A percentile compares a stretch with the other conserved stretches of the same genome.
Conservation (phyloP, 2,888 invertebrate genomes). For the Globia sparganii region DNA sequence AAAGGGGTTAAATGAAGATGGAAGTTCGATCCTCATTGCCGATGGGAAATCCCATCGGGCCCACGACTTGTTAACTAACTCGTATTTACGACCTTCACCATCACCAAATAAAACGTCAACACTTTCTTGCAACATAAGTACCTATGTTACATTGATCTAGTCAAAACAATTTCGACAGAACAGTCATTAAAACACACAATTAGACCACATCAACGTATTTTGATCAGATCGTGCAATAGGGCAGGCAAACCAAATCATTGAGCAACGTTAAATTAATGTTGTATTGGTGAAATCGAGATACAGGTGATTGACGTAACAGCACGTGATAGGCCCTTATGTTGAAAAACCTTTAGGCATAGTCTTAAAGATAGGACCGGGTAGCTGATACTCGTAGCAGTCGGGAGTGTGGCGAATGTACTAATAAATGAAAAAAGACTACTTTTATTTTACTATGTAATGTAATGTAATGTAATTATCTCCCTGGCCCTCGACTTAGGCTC, state of each 20-base stretch:
- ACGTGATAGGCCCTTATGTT: slow-evolving; percentile 10
- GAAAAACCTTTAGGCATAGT: not conserved
- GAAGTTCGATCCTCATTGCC: not conserved
- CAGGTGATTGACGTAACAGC: slow-evolving; percentile 14
- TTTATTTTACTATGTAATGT: too few relatives aligned
- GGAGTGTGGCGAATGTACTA: not conserved
- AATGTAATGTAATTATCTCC: too few relatives aligned
- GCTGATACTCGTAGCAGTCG: not conserved
- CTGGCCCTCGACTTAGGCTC: too few relatives aligned
- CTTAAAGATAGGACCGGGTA: not conserved
- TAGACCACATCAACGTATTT: slow-evolving; percentile 20
- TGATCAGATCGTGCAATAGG: slow-evolving; percentile 26
- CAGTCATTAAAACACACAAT: slow-evolving; percentile 40
- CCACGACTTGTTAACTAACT: not conserved
- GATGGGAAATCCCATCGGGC: not conserved
- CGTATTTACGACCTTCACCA: slow-evolving; percentile 22
- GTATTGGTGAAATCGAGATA: slow-evolving; percentile 31
- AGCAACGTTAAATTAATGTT: slow-evolving; percentile 28
- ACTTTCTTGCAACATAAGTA: slow-evolving; percentile 14
- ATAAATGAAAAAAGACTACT: too few relatives aligned
- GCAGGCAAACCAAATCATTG: slow-evolving; percentile 33
- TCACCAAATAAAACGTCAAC: not conserved
- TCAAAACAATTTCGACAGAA: slow-evolving; percentile 46
- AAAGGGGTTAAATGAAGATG: not conserved
- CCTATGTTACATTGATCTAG: slow-evolving; percentile 9